Base-by-base conservation (phyloP, 1,140 invertebrate genomes). In the Teleogryllus occipitalis region DNA sequence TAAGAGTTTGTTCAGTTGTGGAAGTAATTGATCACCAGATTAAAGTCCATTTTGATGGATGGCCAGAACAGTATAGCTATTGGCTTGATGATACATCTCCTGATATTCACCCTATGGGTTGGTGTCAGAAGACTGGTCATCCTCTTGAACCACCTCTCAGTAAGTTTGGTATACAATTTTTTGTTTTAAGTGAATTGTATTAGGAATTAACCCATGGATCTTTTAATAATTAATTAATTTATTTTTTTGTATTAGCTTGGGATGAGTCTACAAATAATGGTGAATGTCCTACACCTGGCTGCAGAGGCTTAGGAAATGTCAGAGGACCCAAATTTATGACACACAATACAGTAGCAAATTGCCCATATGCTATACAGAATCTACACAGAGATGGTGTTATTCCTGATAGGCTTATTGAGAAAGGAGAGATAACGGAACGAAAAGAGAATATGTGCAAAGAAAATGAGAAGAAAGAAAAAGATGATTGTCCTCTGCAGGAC, bases 61-160 rank as follows among this genome's bases (percentile, higher is more conserved):
- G 96, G 95, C 91, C 93, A 3, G 90, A 92, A 82, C 90, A 91
- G 80, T 95, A 96, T 85, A 92, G 94, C 81, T 96, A 93, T 85
- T 97, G 95, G 95, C 87, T 97, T 81, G 93, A 97, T 84, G 96
- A 97, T 85, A 95, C 98, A 87, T 95, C 92, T 81, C 89, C 93
- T 0, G 95, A 97, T 86, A 92, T 98, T 83, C 96, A 98, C 89
- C 96, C 96, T 18, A 90, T 94, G 82, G 94, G 95, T 39, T 99
- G 96, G 96, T 96, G 95, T 85, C 86, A 90, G 80, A 95, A 94
- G 86, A 97, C 95, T 6, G 92, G 92, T 49, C 95, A 97, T 87
- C 92, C 93, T 2, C 84, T 98, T 8, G 94, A 97, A 86, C 90
- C 93, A 3, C 96, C 96, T 74, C 87, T 93, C 21, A 92, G 92